Evolutionary conservation across 2,113 vertebrate genomes (phyloP), one percentile per base, ranked within the genome.

Genomic region (Cygnus atratus): DNA sequence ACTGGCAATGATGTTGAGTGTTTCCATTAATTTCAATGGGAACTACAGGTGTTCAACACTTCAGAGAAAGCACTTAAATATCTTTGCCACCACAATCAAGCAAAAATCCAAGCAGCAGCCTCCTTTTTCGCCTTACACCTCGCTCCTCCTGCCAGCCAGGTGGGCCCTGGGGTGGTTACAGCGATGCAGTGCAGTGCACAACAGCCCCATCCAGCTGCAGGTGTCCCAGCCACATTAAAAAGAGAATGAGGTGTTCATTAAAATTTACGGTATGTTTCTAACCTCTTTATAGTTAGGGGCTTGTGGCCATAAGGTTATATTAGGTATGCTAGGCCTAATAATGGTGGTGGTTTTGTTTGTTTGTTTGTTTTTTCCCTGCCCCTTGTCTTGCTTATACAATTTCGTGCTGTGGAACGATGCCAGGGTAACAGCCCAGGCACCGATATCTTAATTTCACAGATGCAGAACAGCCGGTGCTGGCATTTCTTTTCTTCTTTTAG

Each of bases 231-330:
- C 74, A 78, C 48, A 66, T 61, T 58, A 67, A 76, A 91, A 89
- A 67, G 7, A 70, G 29, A 92, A 94, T 67, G 26, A 83, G 29
- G 18, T 22, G 1, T 62, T 92, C 35, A 41, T 65, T 77, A 78
- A 90, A 90, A 70, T 78, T 57, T 75, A 90, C 28, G 67, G 26
- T 65, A 44, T 21, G 18, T 26, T 65, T 92, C 57, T 78, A 90
- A 68, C 18, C 39, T 80, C 31, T 67, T 72, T 41, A 76, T n/a
- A 75, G 54, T 65, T 43, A 75, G 22, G 17, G 52, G 55, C 37
- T 92, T 87, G 46, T 81, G 29, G 52, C 52, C 57, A 13, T 44
- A 6, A 63, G 92, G 21, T n/a, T 91, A 25, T 37, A 66, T 35
- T 26, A 21, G 22, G 21, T 35, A 63, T 24, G 41, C 61, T 81